Evolutionary conservation across 1,140 invertebrate genomes (phyloP), one percentile per base, ranked within the genome.

Genomic region (Diprion similis): DNA sequence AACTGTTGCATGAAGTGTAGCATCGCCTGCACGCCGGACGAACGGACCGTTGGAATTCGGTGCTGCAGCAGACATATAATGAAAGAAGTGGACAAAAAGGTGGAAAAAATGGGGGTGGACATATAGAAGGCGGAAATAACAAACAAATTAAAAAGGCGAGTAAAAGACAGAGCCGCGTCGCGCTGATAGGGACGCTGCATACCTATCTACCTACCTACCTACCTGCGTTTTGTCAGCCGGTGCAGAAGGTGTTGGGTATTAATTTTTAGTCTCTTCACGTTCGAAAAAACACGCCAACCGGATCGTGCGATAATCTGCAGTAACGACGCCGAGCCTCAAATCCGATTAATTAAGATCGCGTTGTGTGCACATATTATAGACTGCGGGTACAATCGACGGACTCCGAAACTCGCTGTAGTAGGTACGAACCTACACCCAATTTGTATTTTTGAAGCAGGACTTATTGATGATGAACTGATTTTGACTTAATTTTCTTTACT

Each of bases 1-100:
- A 84, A 87, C 85, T 88, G 86, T 86, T 83, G 86, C 86, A 84
- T 87, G 81, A 87, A 86, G 82, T 83, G 73, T 74, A 83, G 78
- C 79, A 76, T 80, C 80, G 81, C 82, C 79, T 81, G 81, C 76
- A 79, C 80, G 79, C 82, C 78, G 79, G 78, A 77, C 66, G 37
- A 19, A 76, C 78, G 80, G 71, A 79, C 47, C 78, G 76, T 78
- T 77, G 77, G 79, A 73, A 80, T 79, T 76, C 74, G 79, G 75
- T 71, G 69, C 68, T 79, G 72, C 72, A 68, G 74, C 37, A 67
- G 37, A 48, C 45, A 66, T n/a, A 13, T 17, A 47, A 24, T 45
- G 17, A 19, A 68, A 71, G 65, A 46, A 71, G n/a, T 46, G 68
- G 3, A 68, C 11, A 68, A 45, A 68, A 13, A 45, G 19, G 66